Base-by-base conservation (phyloP, 2,797 vertebrate species). In the Cirrhinus molitorella region DNA sequence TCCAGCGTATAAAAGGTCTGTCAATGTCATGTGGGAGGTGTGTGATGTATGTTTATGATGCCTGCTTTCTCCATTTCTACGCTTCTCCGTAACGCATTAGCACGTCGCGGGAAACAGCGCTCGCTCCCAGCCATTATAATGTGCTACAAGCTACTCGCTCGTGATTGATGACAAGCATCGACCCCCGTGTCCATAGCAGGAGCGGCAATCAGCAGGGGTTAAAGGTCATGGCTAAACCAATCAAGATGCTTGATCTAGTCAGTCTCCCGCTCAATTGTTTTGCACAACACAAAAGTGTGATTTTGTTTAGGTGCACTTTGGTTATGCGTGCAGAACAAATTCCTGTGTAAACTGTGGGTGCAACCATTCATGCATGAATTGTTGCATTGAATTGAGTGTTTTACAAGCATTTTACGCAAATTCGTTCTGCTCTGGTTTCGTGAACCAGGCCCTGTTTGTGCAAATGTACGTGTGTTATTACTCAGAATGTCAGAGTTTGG, bases 101-200 rank as follows among this genome's bases (percentile, higher is more conserved):
- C 28, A 28, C n/a, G 6, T 37, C 11, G 51, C 4, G 1, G 37
- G 71, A 43, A 75, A 79, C 79, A 3, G 37, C 5, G 1, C 40
- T 68, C 13, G 25, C 31, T 66, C 55, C 2, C 45, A 51, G 72
- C 17, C n/a, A 21, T 28, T 31, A n/a, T 37, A 71, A 63, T 14
- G 16, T 28, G 70, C 28, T 84, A 57, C 84, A 81, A 83, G 70
- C 82, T 85, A 55, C 57, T 28, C 53, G 75, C 75, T 23, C 74
- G 73, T 91, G 87, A 92, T 91, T 91, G 88, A 92, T 90, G 86
- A 87, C 63, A 17, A 67, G 57, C 53, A 83, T 55, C 90, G 88
- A 92, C 91, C 90, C 81, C 31, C 0, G 10, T 89, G 92, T 93
- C 91, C 91, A 83, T 49, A 49, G 66, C 68, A 80, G 75, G 73